These are phyloP conservation scores for Sebastes vulpes DNA, from an alignment of 2,797 vertebrate species.

Conservation along the genomic window DNA sequence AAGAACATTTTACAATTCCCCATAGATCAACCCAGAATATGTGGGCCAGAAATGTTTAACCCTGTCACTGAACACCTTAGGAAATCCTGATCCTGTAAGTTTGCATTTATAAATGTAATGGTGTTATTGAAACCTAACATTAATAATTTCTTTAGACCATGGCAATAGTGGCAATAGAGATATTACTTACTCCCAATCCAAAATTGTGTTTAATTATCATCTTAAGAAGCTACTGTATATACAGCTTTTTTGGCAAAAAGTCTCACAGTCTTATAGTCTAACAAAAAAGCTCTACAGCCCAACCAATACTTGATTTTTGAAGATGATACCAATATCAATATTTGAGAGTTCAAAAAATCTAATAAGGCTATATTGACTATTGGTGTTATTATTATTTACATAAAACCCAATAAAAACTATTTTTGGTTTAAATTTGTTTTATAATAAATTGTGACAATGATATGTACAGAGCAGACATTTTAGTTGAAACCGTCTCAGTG, in stretches of 20 bases:
- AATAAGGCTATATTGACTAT: background rate
- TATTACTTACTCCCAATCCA: background rate
- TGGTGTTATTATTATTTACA: background rate
- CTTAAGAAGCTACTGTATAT: background rate
- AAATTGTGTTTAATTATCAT: background rate
- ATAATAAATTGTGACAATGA: background rate
- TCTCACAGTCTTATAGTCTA: background rate
- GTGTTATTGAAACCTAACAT: background rate
- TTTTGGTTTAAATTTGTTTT: background rate
- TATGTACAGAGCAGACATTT: background rate
- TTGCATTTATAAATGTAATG: background rate
- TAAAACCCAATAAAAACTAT: no score
- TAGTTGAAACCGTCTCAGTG: background rate
- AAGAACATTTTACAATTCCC: slow-evolving; percentile 17
- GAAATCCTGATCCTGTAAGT: background rate
- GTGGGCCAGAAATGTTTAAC: slow-evolving; percentile 5
- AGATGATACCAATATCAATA: background rate
- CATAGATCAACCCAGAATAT: background rate
- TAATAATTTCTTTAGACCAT: background rate
- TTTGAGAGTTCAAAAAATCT: background rate
- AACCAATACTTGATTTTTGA: background rate
- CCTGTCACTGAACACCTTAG: background rate
- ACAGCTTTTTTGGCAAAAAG: background rate
- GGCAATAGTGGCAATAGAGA: background rate
- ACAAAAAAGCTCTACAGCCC: background rate